Conservation (phyloP, 2,113 vertebrate genomes). For the Phycodurus eques region DNA sequence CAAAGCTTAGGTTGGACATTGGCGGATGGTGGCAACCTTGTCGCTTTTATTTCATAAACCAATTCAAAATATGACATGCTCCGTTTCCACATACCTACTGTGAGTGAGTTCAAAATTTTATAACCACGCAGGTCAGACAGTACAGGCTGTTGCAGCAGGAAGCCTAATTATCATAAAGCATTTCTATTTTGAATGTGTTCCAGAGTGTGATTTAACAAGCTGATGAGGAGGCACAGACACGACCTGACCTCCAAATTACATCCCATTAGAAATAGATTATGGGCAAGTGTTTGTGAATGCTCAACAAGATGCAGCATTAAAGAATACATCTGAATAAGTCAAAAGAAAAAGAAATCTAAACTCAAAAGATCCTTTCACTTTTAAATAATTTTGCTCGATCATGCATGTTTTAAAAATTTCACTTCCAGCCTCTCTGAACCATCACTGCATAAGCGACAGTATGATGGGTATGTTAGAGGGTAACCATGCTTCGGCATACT, state of each 20-base stretch:
- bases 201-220: conserved; percentile 53
- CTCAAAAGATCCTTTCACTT: neutral
- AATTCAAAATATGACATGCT: conserved; percentile 13
- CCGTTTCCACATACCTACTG: conserved; percentile 7
- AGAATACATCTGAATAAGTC: neutral
- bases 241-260: conserved; percentile 47
- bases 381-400: too few species aligned
- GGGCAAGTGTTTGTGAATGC: conserved; percentile 1
- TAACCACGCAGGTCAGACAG: conserved; percentile 31
- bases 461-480: too few species aligned
- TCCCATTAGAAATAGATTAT: conserved; percentile 47
- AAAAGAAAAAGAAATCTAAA: neutral
- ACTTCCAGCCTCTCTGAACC: too few species aligned
- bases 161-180: conserved; percentile 44
- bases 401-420: too few species aligned
- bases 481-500: too few species aligned
- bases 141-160: conserved; percentile 23
- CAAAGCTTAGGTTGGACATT: neutral
- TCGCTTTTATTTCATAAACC: conserved; percentile 9
- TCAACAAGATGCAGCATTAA: conserved; percentile 14
- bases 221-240: conserved; percentile 46
- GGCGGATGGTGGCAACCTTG: neutral
- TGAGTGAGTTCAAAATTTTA: conserved; percentile 31
- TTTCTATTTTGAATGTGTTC: conserved; percentile 48
- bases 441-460: too few species aligned